phyloP scores from a whole-genome alignment of 2,797 vertebrate genomes.

The Sebastes nivosus region DNA sequence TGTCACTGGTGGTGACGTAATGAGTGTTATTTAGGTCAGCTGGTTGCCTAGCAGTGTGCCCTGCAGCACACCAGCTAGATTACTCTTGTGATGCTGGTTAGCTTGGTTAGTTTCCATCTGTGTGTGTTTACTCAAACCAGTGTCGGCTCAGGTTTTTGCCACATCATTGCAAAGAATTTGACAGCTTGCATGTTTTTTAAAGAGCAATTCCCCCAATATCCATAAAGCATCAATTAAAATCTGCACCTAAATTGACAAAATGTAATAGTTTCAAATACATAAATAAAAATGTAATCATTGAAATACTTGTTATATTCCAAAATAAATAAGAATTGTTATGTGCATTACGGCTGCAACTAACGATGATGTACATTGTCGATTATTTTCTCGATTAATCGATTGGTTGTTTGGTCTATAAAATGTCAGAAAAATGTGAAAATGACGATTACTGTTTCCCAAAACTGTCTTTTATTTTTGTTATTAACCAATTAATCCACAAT shows the following conservation, averaged over 20 bases:
- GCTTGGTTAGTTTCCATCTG: slow-evolving; percentile 42
- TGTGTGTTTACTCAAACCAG: slow-evolving; percentile 24
- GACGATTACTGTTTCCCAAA: too few species aligned
- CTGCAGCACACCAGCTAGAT: slow-evolving; percentile 70
- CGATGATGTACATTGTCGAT: too few species aligned
- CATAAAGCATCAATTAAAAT: not conserved
- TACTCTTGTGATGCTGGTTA: slow-evolving; percentile 63
- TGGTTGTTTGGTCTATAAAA: too few species aligned
- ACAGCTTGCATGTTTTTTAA: not conserved
- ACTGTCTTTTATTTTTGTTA: not conserved
- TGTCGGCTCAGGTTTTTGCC: not conserved
- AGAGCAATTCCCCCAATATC: not conserved
- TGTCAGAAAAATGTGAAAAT: too few species aligned
- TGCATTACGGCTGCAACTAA: too few species aligned
- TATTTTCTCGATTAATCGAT: too few species aligned
- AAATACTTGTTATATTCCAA: not conserved
- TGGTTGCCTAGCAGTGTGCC: slow-evolving; percentile 80
- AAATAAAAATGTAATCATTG: not conserved
- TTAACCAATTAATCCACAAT: not conserved
- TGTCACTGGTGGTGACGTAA: slow-evolving; percentile 74
- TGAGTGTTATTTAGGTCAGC: slow-evolving; percentile 81
- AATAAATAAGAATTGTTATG: not conserved
- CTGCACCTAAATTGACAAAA: not conserved
- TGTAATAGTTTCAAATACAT: not conserved
- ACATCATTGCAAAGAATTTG: not conserved